Base-by-base conservation (phyloP, 2,113 vertebrate species). In the Burhinus bistriatus region DNA sequence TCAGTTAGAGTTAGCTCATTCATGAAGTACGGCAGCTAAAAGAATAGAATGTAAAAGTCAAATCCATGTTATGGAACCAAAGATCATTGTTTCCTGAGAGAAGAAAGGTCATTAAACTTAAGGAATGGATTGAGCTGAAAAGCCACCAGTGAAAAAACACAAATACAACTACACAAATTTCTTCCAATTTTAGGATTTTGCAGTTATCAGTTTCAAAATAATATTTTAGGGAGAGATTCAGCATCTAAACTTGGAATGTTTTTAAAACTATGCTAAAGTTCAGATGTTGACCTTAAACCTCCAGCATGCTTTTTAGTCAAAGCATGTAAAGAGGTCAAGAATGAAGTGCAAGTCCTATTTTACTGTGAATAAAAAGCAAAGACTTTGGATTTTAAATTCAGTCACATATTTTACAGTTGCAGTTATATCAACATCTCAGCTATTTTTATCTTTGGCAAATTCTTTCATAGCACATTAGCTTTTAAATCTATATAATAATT, bases 1-100 rank as follows among this genome's bases (percentile, higher is more conserved):
- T 99, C 99, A 6, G 99, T 99, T 88, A 99, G 95, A 14, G 99
- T 99, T 94, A 99, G 98, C 93, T 99, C 99, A 85, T 99, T 99
- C 99, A 99, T 99, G 83, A 99, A 99, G 96, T 99, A 99, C 2
- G 99, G 99, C 94, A 99, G 97, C 99, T 99, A 87, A 57, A 95
- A 95, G 30, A 83, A 76, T 34, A 94, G 72, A 76, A 76, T 16
- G 44, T 9, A 75, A 84, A 59, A 94, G 85, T 12, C 29, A 96
- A 85, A 79, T 58, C 87, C 59, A 22, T 2, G 2, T 73, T n/a
- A 94, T 59, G 25, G 42, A 83, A 79, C 20, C 42, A 38, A 49
- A 51, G 7, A 83, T 20, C 12, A 27, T 11, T 51, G 15, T 20
- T 78, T 81, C 66, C 23, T 6, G 2, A 77, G 55, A 82, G 51